phyloP scores from a whole-genome alignment of 2,888 invertebrate genomes.

The Taphrorychus bicolor region DNA sequence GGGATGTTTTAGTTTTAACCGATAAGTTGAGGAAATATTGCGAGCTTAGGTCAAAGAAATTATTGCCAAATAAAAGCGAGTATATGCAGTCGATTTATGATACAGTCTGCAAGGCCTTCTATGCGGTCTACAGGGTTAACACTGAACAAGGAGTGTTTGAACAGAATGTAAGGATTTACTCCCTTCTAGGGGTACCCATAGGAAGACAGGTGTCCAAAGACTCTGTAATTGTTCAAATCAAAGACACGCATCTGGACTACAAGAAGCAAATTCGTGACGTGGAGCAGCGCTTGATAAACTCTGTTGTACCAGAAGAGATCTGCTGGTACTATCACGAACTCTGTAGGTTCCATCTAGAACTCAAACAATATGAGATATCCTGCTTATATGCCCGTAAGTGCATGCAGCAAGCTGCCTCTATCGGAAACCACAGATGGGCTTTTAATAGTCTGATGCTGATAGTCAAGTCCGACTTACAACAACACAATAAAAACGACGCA shows the following conservation, averaged over 20 bases:
- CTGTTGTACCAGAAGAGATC: slow-evolving; percentile 57
- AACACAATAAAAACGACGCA: slow-evolving; percentile 62
- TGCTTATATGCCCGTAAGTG: slow-evolving; percentile 57
- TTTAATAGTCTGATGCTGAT: slow-evolving; percentile 59
- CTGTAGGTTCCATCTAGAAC: slow-evolving; percentile 56
- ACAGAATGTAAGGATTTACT: slow-evolving; percentile 52
- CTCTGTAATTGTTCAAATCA: slow-evolving; percentile 54
- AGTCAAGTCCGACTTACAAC: slow-evolving; percentile 58
- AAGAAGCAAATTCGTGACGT: slow-evolving; percentile 52
- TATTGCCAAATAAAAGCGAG: slow-evolving; percentile 57
- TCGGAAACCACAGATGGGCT: slow-evolving; percentile 57
- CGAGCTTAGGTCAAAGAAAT: slow-evolving; percentile 55
- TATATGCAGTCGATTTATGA: slow-evolving; percentile 58
- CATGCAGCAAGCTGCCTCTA: slow-evolving; percentile 53
- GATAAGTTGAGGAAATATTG: slow-evolving; percentile 58
- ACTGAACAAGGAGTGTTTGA: slow-evolving; percentile 44
- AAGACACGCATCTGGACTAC: slow-evolving; percentile 51
- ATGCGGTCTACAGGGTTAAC: slow-evolving; percentile 59
- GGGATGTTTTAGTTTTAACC: slow-evolving; percentile 49
- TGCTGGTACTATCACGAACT: slow-evolving; percentile 62
- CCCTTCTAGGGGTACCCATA: slow-evolving; percentile 53
- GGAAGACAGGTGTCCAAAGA: slow-evolving; percentile 54
- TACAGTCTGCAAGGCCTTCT: slow-evolving; percentile 58
- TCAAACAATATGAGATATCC: slow-evolving; percentile 59
- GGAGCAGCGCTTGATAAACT: slow-evolving; percentile 51